A percentile compares a stretch with the other conserved stretches of the same genome.
Conservation (phyloP, 2,113 vertebrate species). For the Clarias gariepinus region DNA sequence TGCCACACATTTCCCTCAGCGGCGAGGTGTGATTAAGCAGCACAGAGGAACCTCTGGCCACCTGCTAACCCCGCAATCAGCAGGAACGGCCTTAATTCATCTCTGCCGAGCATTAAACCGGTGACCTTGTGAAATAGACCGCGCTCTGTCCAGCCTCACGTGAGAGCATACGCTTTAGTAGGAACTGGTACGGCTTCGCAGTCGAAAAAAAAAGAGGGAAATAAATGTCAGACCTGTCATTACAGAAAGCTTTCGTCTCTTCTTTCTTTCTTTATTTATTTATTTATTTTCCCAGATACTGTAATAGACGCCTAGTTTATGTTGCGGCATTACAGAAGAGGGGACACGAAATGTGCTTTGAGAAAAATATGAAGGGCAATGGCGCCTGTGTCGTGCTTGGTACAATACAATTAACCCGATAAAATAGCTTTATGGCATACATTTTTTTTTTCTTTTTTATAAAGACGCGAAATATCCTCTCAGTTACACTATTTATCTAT, state of each 20-base stretch:
- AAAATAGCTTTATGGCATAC: background rate
- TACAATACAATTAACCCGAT: background rate
- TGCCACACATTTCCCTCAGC: conserved; percentile 35
- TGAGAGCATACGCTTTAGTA: too few species aligned
- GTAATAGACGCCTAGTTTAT: background rate
- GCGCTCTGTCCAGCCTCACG: conserved; percentile 1
- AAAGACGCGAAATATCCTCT: too few species aligned
- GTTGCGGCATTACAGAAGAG: background rate
- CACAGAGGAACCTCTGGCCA: conserved; percentile 16
- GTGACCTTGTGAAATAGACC: conserved; percentile 31
- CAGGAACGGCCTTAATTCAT: conserved; percentile 30
- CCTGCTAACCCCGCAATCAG: conserved; percentile 29
- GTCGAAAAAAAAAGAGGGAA: background rate
- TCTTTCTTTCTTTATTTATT: background rate
- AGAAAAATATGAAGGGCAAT: background rate
- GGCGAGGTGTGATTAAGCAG: conserved; percentile 41
- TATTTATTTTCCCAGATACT: background rate
- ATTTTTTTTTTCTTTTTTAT: too few species aligned
- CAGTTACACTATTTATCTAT: too few species aligned
- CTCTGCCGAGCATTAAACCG: conserved; percentile 12
- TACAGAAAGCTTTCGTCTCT: background rate
- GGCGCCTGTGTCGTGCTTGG: background rate
- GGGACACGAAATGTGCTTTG: background rate
- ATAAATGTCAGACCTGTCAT: background rate
- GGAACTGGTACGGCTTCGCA: background rate